These are phyloP conservation scores for Linnaemya vulpina DNA, from an alignment of 2,888 invertebrate species.

Conservation along the genomic window DNA sequence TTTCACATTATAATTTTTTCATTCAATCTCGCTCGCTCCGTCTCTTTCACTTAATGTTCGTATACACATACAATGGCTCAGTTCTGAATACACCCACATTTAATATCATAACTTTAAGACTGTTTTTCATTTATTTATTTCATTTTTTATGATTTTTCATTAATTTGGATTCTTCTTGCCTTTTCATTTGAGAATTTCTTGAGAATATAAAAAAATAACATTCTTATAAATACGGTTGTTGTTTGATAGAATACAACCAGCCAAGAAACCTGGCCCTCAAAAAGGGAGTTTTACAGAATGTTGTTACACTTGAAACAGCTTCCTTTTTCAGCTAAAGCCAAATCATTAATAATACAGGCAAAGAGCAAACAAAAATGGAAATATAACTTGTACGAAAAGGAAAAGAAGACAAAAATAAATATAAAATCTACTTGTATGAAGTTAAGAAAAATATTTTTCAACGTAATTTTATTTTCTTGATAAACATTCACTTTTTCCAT, in stretches of 20 bases:
- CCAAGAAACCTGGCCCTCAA: neutral
- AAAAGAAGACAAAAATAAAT: neutral
- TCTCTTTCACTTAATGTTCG: neutral
- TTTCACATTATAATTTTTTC: constrained; percentile 8
- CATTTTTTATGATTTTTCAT: constrained; percentile 61
- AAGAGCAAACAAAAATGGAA: constrained; percentile 12
- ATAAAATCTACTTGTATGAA: neutral
- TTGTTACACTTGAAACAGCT: constrained; percentile 39
- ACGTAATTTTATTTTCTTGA: constrained; percentile 52
- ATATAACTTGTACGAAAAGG: neutral
- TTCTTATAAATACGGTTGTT: constrained; percentile 11
- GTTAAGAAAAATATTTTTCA: constrained; percentile 51
- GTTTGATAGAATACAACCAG: constrained; percentile 1
- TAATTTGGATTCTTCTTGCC: constrained; percentile 31
- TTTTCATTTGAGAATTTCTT: constrained; percentile 36
- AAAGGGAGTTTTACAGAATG: neutral
- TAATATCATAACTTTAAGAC: neutral
- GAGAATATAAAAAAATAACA: neutral
- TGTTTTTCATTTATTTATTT: constrained; percentile 49
- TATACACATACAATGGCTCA: neutral
- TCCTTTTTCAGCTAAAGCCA: constrained; percentile 41
- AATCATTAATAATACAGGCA: constrained; percentile 57
- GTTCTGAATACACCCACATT: constrained; percentile 10
- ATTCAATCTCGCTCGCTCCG: neutral
- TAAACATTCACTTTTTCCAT: constrained; percentile 53